These are phyloP conservation scores for Scaptomyza montana DNA, from an alignment of 1,140 invertebrate genomes.

Conservation along the genomic window DNA sequence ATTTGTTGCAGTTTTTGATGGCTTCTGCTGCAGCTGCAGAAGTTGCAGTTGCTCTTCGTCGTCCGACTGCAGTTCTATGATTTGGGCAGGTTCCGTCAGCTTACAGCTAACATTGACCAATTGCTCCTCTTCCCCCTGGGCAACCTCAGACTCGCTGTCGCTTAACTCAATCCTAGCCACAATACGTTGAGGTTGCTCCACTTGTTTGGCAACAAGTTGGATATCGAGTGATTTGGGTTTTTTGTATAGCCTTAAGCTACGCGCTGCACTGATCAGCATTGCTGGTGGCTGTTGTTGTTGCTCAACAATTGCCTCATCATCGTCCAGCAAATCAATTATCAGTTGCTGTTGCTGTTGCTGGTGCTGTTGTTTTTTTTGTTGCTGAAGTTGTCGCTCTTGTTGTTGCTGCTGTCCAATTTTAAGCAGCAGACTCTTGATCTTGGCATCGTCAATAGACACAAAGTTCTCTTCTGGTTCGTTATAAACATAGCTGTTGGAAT, in stretches of 20 bases:
- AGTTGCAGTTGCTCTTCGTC: slow-evolving; percentile 47
- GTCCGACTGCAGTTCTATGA: slow-evolving; percentile 46
- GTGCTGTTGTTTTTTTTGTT: slow-evolving; percentile 21
- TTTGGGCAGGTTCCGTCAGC: slow-evolving; percentile 24
- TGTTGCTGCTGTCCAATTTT: slow-evolving; percentile 71
- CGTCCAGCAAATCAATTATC: slow-evolving; percentile 71
- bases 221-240: slow-evolving; percentile 58
- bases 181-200: slow-evolving; percentile 43
- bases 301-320: slow-evolving; percentile 46
- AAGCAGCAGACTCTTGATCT: slow-evolving; percentile 67
- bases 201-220: slow-evolving; percentile 48
- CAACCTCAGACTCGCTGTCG: slow-evolving; percentile 61
- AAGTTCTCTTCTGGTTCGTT: slow-evolving; percentile 81
- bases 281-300: slow-evolving; percentile 8
- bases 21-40: neutral
- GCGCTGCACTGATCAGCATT: slow-evolving; percentile 54
- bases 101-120: slow-evolving; percentile 53
- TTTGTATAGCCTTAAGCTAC: slow-evolving; percentile 28
- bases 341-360: slow-evolving; percentile 33
- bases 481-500: slow-evolving; percentile 62
- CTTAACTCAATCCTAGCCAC: slow-evolving; percentile 71
- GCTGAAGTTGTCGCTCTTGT: slow-evolving; percentile 31
- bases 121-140: slow-evolving; percentile 4
- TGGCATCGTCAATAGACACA: slow-evolving; percentile 78
- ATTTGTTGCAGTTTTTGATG: slow-evolving; percentile 3